Evolutionary conservation across 23 tunicate species (phyloP).

Genomic region (Ascidia mentula): DNA sequence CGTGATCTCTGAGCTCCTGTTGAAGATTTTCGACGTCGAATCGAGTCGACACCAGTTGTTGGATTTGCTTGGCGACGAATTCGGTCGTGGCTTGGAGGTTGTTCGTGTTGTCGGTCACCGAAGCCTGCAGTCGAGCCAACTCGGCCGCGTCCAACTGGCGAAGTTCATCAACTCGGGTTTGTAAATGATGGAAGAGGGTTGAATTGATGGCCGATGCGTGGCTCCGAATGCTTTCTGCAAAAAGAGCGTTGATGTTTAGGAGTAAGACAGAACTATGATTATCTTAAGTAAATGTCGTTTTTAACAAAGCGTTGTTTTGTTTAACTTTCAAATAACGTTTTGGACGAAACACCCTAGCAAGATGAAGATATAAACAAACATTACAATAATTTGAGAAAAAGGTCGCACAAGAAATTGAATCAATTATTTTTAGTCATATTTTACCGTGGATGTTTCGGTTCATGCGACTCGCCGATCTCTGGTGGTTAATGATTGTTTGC

Average conservation of each 20-base stretch:
- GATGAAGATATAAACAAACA: too few species aligned
- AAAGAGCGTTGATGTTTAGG: neutral
- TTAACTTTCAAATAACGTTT: too few species aligned
- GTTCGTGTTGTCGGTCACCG: conserved; percentile 17
- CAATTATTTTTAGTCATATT: too few species aligned
- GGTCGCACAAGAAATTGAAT: too few species aligned
- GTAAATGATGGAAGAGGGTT: neutral
- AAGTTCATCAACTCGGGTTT: neutral
- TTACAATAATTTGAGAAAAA: too few species aligned
- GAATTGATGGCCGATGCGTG: neutral
- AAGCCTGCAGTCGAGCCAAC: neutral
- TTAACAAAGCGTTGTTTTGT: too few species aligned
- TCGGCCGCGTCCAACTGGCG: neutral
- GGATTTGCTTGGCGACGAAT: neutral
- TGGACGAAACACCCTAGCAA: too few species aligned
- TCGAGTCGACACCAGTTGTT: neutral
- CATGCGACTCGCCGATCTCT: conserved; percentile 2
- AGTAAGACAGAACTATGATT: too few species aligned
- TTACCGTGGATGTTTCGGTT: conserved; percentile 7
- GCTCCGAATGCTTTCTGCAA: conserved; percentile 4
- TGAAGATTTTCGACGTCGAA: neutral
- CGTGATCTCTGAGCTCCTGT: neutral
- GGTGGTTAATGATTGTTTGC: conserved; percentile 10
- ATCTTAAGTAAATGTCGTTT: too few species aligned
- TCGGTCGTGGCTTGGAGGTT: neutral